These are phyloP conservation scores for Takifugu ocellatus DNA, from an alignment of 2,797 vertebrate species.

Conservation along the genomic window DNA sequence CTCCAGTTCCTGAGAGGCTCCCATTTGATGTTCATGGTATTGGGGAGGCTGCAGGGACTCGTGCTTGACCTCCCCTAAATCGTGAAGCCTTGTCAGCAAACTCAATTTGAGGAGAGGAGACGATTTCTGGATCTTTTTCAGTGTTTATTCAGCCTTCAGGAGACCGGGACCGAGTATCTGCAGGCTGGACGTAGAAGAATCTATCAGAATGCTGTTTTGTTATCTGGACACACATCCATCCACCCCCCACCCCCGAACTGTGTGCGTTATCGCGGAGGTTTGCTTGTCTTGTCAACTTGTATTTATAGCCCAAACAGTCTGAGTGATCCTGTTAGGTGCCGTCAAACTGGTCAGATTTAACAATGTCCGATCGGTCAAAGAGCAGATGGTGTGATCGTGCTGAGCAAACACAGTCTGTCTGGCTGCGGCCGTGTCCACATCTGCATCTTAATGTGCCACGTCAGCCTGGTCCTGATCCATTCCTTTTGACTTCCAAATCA, in stretches of 20 bases:
- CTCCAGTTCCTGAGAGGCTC: slow-evolving; percentile 51
- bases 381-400: slow-evolving; percentile 39
- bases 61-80: slow-evolving; percentile 22
- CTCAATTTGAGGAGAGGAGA: slow-evolving; percentile 12
- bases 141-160: not conserved
- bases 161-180: too few species aligned
- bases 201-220: slow-evolving; percentile 20
- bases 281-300: slow-evolving; percentile 54
- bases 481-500: too few species aligned
- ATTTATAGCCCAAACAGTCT: slow-evolving; percentile 58
- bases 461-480: too few species aligned
- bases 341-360: slow-evolving; percentile 50
- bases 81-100: slow-evolving; percentile 9
- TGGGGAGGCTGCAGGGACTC: slow-evolving; percentile 31
- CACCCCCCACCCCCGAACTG: not conserved
- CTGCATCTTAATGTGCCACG: not conserved
- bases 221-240: slow-evolving; percentile 38
- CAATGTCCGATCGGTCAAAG: slow-evolving; percentile 59
- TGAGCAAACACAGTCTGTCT: slow-evolving; percentile 48
- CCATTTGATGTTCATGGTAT: slow-evolving; percentile 48
- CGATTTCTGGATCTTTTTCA: slow-evolving; percentile 9
- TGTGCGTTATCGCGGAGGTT: slow-evolving; percentile 28
- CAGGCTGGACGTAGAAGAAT: too few species aligned
- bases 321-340: slow-evolving; percentile 50
- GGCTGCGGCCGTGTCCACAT: slow-evolving; percentile 8